Conservation (phyloP, 2,797 vertebrate genomes). For the Anguilla marmorata region DNA sequence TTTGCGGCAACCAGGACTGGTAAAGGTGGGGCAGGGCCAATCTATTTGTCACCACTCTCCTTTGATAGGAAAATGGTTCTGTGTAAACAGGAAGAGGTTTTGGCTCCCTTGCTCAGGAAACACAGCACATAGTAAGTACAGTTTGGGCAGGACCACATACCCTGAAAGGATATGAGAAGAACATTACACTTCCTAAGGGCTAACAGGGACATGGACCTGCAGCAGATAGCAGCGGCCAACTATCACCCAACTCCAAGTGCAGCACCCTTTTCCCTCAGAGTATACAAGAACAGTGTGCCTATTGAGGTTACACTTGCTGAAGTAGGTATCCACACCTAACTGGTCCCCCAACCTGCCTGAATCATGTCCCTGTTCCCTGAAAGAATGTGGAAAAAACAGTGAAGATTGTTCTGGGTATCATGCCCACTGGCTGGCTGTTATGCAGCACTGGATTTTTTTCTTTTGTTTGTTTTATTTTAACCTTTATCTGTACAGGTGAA, state of each 20-base stretch:
- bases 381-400: no score
- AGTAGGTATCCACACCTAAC: no score
- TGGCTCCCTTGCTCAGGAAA: background rate
- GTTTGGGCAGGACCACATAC: background rate
- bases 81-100: constrained; percentile 16
- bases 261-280: background rate
- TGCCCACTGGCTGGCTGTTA: no score
- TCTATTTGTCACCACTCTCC: background rate
- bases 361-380: no score
- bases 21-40: background rate
- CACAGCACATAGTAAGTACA: background rate
- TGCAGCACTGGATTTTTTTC: no score
- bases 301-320: background rate
- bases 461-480: no score
- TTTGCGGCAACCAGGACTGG: background rate
- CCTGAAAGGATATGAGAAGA: background rate
- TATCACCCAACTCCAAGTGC: background rate
- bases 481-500: no score
- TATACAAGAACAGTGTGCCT: background rate
- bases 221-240: background rate
- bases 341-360: no score
- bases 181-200: no score
- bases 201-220: no score
- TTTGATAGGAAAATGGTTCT: background rate
- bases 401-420: no score